These are phyloP conservation scores for Terrapene triunguis DNA, from an alignment of 2,113 vertebrate species.

Conservation along the genomic window DNA sequence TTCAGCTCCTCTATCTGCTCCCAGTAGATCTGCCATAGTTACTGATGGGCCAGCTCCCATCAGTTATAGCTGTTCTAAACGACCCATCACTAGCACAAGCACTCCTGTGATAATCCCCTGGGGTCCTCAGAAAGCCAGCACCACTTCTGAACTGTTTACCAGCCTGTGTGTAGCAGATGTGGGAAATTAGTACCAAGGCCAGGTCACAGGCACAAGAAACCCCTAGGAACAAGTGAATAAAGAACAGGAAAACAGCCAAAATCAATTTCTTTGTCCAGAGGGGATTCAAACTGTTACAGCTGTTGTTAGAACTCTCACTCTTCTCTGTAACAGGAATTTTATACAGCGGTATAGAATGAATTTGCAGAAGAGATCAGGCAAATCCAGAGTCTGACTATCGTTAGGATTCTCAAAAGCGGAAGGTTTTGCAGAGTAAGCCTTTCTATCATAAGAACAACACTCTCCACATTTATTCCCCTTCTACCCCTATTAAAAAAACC, in stretches of 20 bases:
- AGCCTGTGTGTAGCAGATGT: fast-evolving
- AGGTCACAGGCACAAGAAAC: background rate
- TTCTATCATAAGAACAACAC: background rate
- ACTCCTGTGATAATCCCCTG: background rate
- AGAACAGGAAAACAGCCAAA: background rate
- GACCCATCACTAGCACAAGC: background rate
- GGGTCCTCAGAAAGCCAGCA: background rate
- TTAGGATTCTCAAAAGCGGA: background rate
- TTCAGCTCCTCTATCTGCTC: background rate
- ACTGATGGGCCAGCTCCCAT: too few relatives aligned
- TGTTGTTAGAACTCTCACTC: background rate
- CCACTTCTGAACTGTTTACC: background rate
- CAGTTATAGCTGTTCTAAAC: background rate
- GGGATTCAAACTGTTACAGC: background rate
- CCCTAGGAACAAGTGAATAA: background rate
- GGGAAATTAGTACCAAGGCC: background rate
- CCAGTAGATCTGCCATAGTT: background rate
- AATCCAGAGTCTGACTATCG: background rate
- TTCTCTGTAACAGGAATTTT: background rate
- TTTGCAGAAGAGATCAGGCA: background rate
- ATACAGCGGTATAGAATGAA: background rate
- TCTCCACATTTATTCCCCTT: background rate
- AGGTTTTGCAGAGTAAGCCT: background rate
- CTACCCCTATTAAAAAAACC: background rate
- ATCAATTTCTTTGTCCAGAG: background rate